Evolutionary conservation across 1,140 invertebrate species (phyloP).

Genomic region (Leptinotarsa defecta): DNA sequence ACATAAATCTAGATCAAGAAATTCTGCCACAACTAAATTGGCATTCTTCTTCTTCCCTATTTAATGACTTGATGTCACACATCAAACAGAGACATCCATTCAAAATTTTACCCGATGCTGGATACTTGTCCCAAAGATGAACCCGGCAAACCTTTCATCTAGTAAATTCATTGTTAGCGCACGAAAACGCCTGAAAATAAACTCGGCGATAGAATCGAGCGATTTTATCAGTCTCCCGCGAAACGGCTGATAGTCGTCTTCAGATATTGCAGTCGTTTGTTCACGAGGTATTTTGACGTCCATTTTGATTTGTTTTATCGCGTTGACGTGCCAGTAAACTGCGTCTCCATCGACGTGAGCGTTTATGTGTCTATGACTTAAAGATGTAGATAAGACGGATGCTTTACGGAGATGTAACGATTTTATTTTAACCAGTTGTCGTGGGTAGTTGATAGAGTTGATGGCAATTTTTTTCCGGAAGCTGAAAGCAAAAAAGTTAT

Average conservation of each 20-base stretch:
- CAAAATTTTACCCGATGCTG: no score
- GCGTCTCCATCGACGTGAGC: background rate
- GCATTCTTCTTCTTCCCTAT: no score
- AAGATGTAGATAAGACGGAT: background rate
- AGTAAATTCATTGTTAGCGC: background rate
- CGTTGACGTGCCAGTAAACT: conserved; percentile 6
- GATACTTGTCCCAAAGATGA: no score
- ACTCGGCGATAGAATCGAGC: background rate
- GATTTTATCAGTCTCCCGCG: conserved; percentile 11
- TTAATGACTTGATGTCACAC: no score
- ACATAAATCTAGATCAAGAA: no score
- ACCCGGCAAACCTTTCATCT: no score
- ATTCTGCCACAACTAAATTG: no score
- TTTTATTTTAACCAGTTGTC: background rate
- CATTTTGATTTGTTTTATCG: conserved; percentile 17
- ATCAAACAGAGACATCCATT: no score
- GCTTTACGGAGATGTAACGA: background rate
- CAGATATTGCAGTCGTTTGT: conserved; percentile 13
- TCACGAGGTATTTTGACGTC: conserved; percentile 11
- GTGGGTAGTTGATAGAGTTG: background rate
- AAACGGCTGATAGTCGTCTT: conserved; percentile 17
- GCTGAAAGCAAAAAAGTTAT: background rate
- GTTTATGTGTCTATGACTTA: conserved; percentile 19
- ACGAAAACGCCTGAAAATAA: background rate
- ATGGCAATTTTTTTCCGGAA: background rate